phyloP scores from a whole-genome alignment of 1,140 invertebrate genomes.

The Drosophila sulfurigaster region DNA sequence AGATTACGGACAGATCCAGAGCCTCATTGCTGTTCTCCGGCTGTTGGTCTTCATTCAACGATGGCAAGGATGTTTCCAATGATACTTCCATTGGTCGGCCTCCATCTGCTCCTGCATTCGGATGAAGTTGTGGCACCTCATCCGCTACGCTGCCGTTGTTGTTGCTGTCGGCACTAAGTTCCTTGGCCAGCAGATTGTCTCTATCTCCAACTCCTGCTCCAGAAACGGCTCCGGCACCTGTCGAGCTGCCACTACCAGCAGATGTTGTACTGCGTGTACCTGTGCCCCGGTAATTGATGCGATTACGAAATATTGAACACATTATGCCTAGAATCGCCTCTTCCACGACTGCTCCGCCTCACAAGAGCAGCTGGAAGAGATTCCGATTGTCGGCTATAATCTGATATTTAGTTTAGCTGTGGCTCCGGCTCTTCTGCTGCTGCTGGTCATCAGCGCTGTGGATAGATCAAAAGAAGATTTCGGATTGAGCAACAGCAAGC shows the following conservation, averaged over 20 bases:
- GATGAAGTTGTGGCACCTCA: constrained; percentile 23
- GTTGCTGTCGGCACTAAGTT: constrained; percentile 77
- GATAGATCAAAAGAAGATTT: neutral
- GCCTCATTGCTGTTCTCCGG: constrained; percentile 74
- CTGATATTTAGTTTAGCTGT: neutral
- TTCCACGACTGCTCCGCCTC: constrained; percentile 32
- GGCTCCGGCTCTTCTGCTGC: too few species aligned
- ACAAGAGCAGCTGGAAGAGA: constrained; percentile 19
- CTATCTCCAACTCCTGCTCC: constrained; percentile 16
- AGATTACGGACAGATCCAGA: constrained; percentile 76
- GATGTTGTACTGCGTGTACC: constrained; percentile 51
- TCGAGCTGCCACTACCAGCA: constrained; percentile 42
- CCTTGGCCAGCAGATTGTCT: constrained; percentile 51
- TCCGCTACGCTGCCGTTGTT: constrained; percentile 62
- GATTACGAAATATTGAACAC: constrained; percentile 84
- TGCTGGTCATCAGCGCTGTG: constrained; percentile 4
- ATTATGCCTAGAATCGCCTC: constrained; percentile 63
- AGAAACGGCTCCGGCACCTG: constrained; percentile 7
- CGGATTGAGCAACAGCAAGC: neutral
- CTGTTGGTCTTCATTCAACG: constrained; percentile 18
- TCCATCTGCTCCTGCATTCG: constrained; percentile 25
- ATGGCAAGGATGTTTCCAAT: constrained; percentile 27
- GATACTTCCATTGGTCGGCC: constrained; percentile 18
- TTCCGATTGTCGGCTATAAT: neutral
- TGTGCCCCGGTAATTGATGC: constrained; percentile 81